Base-by-base conservation (phyloP, 2,113 vertebrate species). In the Trachemys scripta region DNA sequence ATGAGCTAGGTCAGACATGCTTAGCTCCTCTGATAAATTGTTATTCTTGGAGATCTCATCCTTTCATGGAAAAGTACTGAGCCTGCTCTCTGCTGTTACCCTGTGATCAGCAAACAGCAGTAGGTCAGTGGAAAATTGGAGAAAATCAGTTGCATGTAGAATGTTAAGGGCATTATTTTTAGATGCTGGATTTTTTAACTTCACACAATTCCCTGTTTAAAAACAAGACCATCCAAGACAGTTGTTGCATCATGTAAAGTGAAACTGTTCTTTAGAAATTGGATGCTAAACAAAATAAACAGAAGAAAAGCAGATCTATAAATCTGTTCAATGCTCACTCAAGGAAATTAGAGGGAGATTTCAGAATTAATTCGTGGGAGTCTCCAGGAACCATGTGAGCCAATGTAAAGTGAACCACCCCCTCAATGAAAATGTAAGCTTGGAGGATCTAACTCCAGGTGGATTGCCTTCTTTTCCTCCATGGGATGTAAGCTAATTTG, bases 41-140 rank as follows among this genome's bases (percentile, higher is more conserved):
- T 97, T 96, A 87, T 96, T 97, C 95, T 95, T 96, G 90, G 95
- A 96, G 97, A 95, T 95, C 95, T 96, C 90, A 94, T 90, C 93
- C 93, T 95, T 91, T 93, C 96, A 92, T 98, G 98, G 98, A 98
- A 98, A 98, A 98, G 90, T 98, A 98, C 98, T 97, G 97, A 94
- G 96, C 92, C 97, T 91, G 94, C 90, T 94, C 90, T 88, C 84
- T 91, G 96, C 95, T 93, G 72, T 96, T 82, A 42, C 78, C 69
- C 94, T 97, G 96, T 95, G 95, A 97, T 94, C 95, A 85, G 87
- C 92, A 72, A 93, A 96, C 95, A 96, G 93, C 94, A 89, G 86
- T 3, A 1, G 96, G 96, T 91, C 97, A 97, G 94, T 94, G 97
- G 97, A 96, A 97, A 98, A 97, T 90, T 49, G 95, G 92, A 95